Evolutionary conservation across 2,888 invertebrate species (phyloP).

Genomic region (Endomychus coccineus): DNA sequence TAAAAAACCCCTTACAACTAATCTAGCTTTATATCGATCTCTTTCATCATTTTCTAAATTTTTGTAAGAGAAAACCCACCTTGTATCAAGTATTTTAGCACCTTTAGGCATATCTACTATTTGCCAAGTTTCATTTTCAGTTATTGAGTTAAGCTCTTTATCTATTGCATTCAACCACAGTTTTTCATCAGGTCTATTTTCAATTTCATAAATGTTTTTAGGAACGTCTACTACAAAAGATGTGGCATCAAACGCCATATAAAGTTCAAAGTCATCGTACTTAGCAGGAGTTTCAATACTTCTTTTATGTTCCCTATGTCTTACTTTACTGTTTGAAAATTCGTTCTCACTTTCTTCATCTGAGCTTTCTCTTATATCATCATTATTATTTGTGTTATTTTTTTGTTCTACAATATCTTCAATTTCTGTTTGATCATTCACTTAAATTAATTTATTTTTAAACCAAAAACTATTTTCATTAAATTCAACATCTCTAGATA

Average conservation of each 20-base stretch:
- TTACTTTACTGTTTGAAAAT: slow-evolving; percentile 2
- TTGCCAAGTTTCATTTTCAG: slow-evolving; percentile 13
- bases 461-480: slow-evolving; percentile 13
- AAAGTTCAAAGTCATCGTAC: slow-evolving; percentile 14
- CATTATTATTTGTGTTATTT: slow-evolving; percentile 2
- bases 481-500: slow-evolving; percentile 16
- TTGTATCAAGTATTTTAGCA: slow-evolving; percentile 10
- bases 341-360: slow-evolving; percentile 7
- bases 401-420: slow-evolving; percentile 6
- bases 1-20: slow-evolving; percentile 6
- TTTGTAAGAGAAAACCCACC: slow-evolving; percentile 11
- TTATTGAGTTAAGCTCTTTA: slow-evolving; percentile 15
- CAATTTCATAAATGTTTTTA: slow-evolving; percentile 10
- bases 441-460: slow-evolving; percentile 9
- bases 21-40: slow-evolving; percentile 7
- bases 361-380: slow-evolving; percentile 2
- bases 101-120: slow-evolving; percentile 8
- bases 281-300: slow-evolving; percentile 8
- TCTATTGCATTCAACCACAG: slow-evolving; percentile 13
- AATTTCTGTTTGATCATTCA: slow-evolving; percentile 4
- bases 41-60: slow-evolving; percentile 3
- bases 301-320: slow-evolving; percentile 9
- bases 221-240: slow-evolving; percentile 14
- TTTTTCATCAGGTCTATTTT: slow-evolving; percentile 7
- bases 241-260: slow-evolving; percentile 16